Evolutionary conservation across 2,113 vertebrate genomes (phyloP).

Genomic region (Capreolus pygargus): DNA sequence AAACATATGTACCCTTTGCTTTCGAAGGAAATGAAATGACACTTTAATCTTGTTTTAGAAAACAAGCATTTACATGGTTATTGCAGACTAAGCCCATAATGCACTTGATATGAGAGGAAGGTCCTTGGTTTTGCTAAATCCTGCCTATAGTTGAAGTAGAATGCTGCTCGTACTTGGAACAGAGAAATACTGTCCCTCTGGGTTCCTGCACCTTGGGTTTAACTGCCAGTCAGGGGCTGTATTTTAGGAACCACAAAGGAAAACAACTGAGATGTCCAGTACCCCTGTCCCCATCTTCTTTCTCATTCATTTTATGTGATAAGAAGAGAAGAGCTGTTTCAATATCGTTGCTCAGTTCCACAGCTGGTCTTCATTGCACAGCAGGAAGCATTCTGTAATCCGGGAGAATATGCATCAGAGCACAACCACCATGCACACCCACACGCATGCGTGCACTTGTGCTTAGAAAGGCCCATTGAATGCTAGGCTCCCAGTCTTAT

Average conservation of each 20-base stretch:
- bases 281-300: background rate
- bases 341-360: background rate
- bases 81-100: background rate
- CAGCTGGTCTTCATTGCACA: background rate
- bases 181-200: background rate
- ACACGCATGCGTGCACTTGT: background rate
- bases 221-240: background rate
- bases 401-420: accelerated
- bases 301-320: background rate
- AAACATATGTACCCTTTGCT: background rate
- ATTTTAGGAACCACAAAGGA: background rate
- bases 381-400: background rate
- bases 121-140: background rate
- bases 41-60: slow-evolving; percentile 42
- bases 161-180: background rate
- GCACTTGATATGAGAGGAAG: background rate
- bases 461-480: background rate
- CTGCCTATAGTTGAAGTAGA: background rate
- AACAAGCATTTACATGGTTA: background rate
- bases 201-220: no score
- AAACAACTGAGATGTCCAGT: background rate
- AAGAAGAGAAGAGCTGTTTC: background rate
- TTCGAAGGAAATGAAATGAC: slow-evolving; percentile 71
- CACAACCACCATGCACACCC: accelerated
- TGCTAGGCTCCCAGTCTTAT: background rate